Percentiles rank a stretch among this genome's conserved stretches.
Evolutionary conservation across 2,797 vertebrate species (phyloP).

Genomic region (Oreonectes daqikongensis): DNA sequence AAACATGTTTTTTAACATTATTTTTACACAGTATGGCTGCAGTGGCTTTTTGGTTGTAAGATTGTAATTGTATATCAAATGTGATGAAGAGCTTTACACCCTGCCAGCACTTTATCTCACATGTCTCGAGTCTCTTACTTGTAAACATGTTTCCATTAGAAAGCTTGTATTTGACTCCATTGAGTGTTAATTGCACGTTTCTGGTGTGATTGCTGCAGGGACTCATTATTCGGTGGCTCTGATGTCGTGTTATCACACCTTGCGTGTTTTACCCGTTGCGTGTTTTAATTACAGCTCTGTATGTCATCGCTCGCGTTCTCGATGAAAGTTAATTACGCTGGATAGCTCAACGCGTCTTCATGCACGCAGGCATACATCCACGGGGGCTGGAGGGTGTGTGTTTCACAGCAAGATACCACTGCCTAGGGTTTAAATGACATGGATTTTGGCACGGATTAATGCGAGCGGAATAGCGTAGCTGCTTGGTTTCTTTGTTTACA

Average conservation of each 20-base stretch:
- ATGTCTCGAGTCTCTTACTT: constrained; percentile 24
- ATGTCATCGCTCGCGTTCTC: constrained; percentile 45
- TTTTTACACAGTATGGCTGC: background rate
- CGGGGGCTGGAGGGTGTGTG: constrained; percentile 30
- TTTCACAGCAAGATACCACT: constrained; percentile 47
- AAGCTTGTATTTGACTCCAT: constrained; percentile 18
- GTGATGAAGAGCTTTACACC: background rate
- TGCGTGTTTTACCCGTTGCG: constrained; percentile 65
- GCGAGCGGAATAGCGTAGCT: constrained; percentile 30
- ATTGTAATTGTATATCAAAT: background rate
- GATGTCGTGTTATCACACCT: constrained; percentile 62
- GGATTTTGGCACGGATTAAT: constrained; percentile 41
- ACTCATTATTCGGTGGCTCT: constrained; percentile 58
- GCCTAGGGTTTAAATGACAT: constrained; percentile 42
- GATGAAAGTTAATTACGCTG: constrained; percentile 47
- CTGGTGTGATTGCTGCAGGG: constrained; percentile 64
- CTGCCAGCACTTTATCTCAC: constrained; percentile 17
- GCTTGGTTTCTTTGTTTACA: constrained; percentile 43
- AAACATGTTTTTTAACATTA: too few species aligned
- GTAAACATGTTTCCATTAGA: constrained; percentile 30
- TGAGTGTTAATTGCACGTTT: constrained; percentile 61
- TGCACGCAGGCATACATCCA: constrained; percentile 32
- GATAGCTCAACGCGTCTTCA: constrained; percentile 13
- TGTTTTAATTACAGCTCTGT: constrained; percentile 67
- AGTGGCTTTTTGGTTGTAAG: background rate